Evolutionary conservation across 2,888 invertebrate species (phyloP).

Genomic region (Schizotus pectinicornis): DNA sequence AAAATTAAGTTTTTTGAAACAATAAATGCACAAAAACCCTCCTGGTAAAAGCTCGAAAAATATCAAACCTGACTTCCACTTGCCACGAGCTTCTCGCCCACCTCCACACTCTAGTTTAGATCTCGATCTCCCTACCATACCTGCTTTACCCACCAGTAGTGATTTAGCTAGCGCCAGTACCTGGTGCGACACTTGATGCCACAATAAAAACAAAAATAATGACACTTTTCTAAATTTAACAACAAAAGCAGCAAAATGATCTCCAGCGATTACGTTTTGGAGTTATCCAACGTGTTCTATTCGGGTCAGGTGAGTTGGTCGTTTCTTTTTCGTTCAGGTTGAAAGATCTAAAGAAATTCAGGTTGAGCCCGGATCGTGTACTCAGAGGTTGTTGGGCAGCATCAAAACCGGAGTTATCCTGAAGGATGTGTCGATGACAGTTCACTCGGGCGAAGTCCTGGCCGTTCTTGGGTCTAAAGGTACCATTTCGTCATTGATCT

Average conservation of each 20-base stretch:
- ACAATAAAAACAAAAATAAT: not conserved
- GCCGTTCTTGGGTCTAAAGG: slow-evolving; percentile 94
- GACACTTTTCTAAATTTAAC: not conserved
- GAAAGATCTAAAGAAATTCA: slow-evolving; percentile 47
- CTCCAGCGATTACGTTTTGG: slow-evolving; percentile 84
- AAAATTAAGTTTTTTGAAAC: not conserved
- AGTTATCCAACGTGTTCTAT: slow-evolving; percentile 87
- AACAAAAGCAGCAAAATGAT: slow-evolving; percentile 66
- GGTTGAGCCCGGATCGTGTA: slow-evolving; percentile 82
- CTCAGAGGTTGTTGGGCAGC: slow-evolving; percentile 76
- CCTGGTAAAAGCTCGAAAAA: not conserved
- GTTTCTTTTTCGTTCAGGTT: not conserved
- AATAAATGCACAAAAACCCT: not conserved
- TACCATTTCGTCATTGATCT: slow-evolving; percentile 43
- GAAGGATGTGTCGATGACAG: slow-evolving; percentile 90
- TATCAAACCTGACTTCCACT: slow-evolving; percentile 21
- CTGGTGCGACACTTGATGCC: not conserved
- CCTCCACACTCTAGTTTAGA: not conserved
- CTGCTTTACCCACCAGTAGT: not conserved
- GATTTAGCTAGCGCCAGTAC: not conserved
- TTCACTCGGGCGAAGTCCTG: slow-evolving; percentile 91
- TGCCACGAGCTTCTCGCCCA: slow-evolving; percentile 1
- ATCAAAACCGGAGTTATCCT: slow-evolving; percentile 86
- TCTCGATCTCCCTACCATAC: too few species aligned
- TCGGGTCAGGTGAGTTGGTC: slow-evolving; percentile 76